A percentile compares a stretch with the other conserved stretches of the same genome.
phyloP scores from a whole-genome alignment of 2,888 invertebrate genomes.

The Neria commutata region DNA sequence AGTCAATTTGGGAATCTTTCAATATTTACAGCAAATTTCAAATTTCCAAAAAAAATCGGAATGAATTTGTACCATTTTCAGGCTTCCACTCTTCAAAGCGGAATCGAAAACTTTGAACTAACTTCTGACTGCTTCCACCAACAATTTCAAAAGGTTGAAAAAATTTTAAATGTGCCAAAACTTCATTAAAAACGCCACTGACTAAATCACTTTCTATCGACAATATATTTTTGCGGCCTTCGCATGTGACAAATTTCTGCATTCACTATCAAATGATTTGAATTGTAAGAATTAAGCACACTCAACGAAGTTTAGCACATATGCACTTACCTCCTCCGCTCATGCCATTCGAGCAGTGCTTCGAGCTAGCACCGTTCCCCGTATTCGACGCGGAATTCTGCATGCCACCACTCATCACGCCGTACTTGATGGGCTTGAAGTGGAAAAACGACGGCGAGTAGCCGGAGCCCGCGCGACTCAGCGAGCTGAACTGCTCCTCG shows the following conservation, averaged over 20 bases:
- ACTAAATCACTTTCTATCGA: too few relatives aligned
- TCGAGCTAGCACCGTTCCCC: constrained; percentile 62
- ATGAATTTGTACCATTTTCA: too few relatives aligned
- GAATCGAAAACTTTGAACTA: too few relatives aligned
- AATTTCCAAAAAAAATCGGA: too few relatives aligned
- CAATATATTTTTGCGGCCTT: neutral
- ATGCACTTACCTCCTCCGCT: constrained; percentile 55
- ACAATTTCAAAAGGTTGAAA: too few relatives aligned
- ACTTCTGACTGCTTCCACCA: too few relatives aligned
- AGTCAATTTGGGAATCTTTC: too few relatives aligned
- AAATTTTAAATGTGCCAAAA: too few relatives aligned
- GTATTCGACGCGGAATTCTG: constrained; percentile 60
- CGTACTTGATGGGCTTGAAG: constrained; percentile 86
- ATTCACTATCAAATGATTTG: too few relatives aligned
- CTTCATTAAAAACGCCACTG: too few relatives aligned
- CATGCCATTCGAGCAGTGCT: constrained; percentile 62
- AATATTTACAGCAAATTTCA: too few relatives aligned
- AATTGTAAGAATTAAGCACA: neutral
- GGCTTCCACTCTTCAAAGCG: too few relatives aligned
- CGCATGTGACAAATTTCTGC: constrained; percentile 7
- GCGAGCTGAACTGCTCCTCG: constrained; percentile 81
- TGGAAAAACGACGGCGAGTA: constrained; percentile 93
- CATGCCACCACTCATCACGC: constrained; percentile 67
- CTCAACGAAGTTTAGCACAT: constrained; percentile 1
- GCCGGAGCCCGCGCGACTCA: constrained; percentile 78